Evolutionary conservation across 2,113 vertebrate genomes (phyloP), one percentile per base, ranked within the genome.

Genomic region (Scartelaos histophorus): DNA sequence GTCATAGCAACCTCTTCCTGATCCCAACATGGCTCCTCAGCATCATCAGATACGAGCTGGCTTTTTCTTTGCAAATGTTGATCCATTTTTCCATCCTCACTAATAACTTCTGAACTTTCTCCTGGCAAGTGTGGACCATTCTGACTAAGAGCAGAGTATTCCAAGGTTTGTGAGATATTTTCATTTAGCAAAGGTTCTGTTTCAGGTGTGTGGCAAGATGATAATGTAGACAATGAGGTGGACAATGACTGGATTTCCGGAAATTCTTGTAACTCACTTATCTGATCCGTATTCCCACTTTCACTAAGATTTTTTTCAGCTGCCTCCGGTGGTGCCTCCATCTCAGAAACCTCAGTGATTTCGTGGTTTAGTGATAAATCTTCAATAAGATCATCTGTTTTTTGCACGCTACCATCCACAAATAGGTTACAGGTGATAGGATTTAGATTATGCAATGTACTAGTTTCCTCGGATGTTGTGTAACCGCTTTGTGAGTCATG

Each of bases 151-250:
- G 78, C 71, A 58, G 67, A 75, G 65, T 51, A 67, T 49, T 2
- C 35, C 5, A 75, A 38, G 13, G 71, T 45, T 53, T 87, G 70
- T 60, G 70, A 65, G 35, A 78, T 35, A 65, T 74, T 76, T 68
- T 60, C 73, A 57, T 79, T 70, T 46, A 68, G 76, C 19, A 61
- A 58, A 11, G 74, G 54, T n/a, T 73, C 47, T 54, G 79, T 75
- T n/a, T 78, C 74, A 25, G 58, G 47, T 56, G 78, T 67, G 56
- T 54, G 7, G 51, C 71, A 75, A 62, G 82, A 79, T 3, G 78
- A 82, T 1, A 38, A 16, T 7, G 58, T 9, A 10, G 62, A 72
- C 0, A 75, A 6, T 54, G 76, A 66, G 72, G 76, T 57, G 21
- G 56, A 25, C 17, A 5, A 6, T 53, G 51, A 76, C 64, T 49